These are phyloP conservation scores for Polypterus senegalus DNA, from an alignment of 2,113 vertebrate species.

Conservation along the genomic window DNA sequence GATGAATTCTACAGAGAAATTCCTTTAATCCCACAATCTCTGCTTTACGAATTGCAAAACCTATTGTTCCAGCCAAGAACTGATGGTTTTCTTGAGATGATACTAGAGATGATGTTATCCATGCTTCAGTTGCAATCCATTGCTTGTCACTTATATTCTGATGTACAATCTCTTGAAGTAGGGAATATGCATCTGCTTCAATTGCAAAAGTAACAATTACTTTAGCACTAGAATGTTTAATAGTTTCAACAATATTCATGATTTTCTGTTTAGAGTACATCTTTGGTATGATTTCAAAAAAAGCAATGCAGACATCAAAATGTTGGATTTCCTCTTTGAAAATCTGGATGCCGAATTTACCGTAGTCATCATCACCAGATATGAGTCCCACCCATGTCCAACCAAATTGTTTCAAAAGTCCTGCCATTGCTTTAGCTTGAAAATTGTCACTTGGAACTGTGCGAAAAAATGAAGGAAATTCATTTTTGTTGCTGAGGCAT, in stretches of 20 bases:
- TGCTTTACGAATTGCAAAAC: slow-evolving; percentile 33
- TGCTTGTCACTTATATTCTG: slow-evolving; percentile 33
- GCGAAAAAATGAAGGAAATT: slow-evolving; percentile 28
- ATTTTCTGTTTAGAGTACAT: slow-evolving; percentile 18
- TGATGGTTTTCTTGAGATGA: slow-evolving; percentile 17
- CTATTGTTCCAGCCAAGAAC: slow-evolving; percentile 30
- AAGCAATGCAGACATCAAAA: slow-evolving; percentile 29
- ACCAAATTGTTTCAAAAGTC: slow-evolving; percentile 26
- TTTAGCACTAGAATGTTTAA: slow-evolving; percentile 26
- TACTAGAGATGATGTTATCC: slow-evolving; percentile 27
- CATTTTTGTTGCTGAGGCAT: slow-evolving; percentile 29
- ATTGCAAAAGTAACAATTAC: slow-evolving; percentile 35
- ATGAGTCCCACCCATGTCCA: slow-evolving; percentile 37
- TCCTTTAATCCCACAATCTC: slow-evolving; percentile 28
- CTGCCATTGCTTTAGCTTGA: slow-evolving; percentile 29
- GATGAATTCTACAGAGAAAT: slow-evolving; percentile 27
- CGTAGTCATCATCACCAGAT: slow-evolving; percentile 33
- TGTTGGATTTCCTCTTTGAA: slow-evolving; percentile 28
- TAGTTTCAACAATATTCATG: slow-evolving; percentile 26
- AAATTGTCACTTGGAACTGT: slow-evolving; percentile 34
- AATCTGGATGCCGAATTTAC: slow-evolving; percentile 30
- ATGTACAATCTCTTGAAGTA: slow-evolving; percentile 28
- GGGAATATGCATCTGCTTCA: slow-evolving; percentile 18
- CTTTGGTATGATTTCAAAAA: slow-evolving; percentile 30
- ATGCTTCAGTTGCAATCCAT: slow-evolving; percentile 39